Percentiles rank a stretch among this genome's conserved stretches.
These are phyloP conservation scores for Eristalinus sepulchralis DNA, from an alignment of 2,888 invertebrate species.

Conservation along the genomic window DNA sequence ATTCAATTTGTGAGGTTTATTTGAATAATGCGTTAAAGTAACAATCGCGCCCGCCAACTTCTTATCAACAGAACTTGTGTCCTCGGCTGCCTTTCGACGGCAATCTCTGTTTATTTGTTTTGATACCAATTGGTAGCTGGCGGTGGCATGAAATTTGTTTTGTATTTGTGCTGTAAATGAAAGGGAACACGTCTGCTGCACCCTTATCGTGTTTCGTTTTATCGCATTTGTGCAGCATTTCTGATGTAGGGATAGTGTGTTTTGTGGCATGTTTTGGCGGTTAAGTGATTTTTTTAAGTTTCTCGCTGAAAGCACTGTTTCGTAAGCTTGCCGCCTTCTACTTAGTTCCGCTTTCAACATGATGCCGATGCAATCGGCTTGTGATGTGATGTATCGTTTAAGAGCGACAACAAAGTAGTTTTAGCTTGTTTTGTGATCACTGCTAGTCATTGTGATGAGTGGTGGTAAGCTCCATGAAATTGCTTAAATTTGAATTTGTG, in stretches of 20 bases:
- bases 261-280: background rate
- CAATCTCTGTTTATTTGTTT: constrained; percentile 50
- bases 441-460: background rate
- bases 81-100: background rate
- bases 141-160: constrained; percentile 30
- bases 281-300: background rate
- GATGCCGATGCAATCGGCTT: background rate
- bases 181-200: background rate
- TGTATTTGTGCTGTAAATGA: constrained; percentile 33
- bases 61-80: background rate
- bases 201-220: constrained; percentile 25
- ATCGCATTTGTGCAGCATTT: background rate
- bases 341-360: background rate
- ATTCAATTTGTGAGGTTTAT: background rate
- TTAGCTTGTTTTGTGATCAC: background rate
- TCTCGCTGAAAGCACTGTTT: background rate
- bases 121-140: constrained; percentile 28
- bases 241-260: background rate
- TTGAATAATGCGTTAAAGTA: background rate
- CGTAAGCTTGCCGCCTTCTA: background rate
- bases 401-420: background rate
- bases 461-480: background rate
- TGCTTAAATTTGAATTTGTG: background rate
- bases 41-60: background rate
- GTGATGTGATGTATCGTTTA: background rate